Percentiles rank a stretch among this genome's conserved stretches.
Conservation (phyloP, 1,140 invertebrate species). For the Aleiodes sp. region DNA sequence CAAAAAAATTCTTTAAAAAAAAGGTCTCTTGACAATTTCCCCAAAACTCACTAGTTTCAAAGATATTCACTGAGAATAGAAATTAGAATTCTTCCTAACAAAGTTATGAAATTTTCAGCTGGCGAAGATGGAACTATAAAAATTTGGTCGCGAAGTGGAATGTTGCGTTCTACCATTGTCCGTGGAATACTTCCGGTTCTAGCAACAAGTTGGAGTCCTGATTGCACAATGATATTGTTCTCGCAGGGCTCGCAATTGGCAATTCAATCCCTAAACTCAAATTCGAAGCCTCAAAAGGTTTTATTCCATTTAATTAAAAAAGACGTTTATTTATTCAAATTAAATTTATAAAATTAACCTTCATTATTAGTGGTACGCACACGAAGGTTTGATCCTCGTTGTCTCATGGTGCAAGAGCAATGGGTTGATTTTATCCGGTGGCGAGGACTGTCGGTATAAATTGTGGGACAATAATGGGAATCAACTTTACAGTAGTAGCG, state of each 20-base stretch:
- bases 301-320: background rate
- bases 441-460: slow-evolving; percentile 96
- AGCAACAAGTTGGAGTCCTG: slow-evolving; percentile 87
- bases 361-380: slow-evolving; percentile 87
- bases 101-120: slow-evolving; percentile 70
- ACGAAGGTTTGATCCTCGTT: slow-evolving; percentile 90
- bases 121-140: slow-evolving; percentile 97
- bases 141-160: slow-evolving; percentile 96
- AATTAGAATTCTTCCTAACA: too few species aligned
- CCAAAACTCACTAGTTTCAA: too few species aligned
- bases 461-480: slow-evolving; percentile 94
- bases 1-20: too few species aligned
- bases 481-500: slow-evolving; percentile 82
- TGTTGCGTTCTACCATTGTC: slow-evolving; percentile 90
- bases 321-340: too few species aligned
- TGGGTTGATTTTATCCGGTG: slow-evolving; percentile 90
- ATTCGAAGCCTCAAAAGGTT: slow-evolving; percentile 86
- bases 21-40: too few species aligned
- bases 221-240: slow-evolving; percentile 85
- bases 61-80: slow-evolving; percentile 16
- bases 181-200: slow-evolving; percentile 84
- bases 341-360: slow-evolving; percentile 12
- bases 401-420: slow-evolving; percentile 90
- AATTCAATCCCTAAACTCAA: slow-evolving; percentile 91
- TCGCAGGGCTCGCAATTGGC: slow-evolving; percentile 84